These are phyloP conservation scores for Mycetomoellerius zeteki DNA, from an alignment of 1,140 invertebrate genomes.

Conservation along the genomic window DNA sequence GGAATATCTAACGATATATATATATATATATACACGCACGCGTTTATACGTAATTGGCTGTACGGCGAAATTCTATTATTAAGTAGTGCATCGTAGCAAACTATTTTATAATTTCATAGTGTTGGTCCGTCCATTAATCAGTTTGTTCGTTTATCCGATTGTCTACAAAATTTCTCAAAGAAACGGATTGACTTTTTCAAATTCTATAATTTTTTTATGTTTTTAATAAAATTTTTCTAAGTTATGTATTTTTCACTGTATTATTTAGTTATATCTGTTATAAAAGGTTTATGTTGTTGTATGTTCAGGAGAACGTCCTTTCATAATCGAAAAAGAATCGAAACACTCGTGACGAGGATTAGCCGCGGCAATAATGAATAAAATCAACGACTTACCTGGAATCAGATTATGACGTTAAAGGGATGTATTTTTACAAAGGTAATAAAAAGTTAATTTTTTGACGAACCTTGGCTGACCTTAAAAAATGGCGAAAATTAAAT, in stretches of 20 bases:
- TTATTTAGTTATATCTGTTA: too few species aligned
- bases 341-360: background rate
- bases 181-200: too few species aligned
- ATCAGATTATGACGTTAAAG: background rate
- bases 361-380: background rate
- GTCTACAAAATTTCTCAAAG: too few species aligned
- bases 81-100: too few species aligned
- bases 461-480: constrained; percentile 32
- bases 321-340: background rate
- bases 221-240: too few species aligned
- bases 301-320: background rate
- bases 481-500: background rate
- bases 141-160: too few species aligned
- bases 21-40: background rate
- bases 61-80: background rate
- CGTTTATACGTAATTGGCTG: constrained; percentile 25
- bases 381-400: constrained; percentile 21
- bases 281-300: background rate
- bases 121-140: too few species aligned
- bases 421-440: background rate
- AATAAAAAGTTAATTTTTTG: constrained; percentile 8
- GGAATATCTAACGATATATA: constrained; percentile 16
- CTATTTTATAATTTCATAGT: too few species aligned
- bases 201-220: too few species aligned
- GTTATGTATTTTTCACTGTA: too few species aligned